These are phyloP conservation scores for Prionace glauca DNA, from an alignment of 2,797 vertebrate species.

Conservation along the genomic window DNA sequence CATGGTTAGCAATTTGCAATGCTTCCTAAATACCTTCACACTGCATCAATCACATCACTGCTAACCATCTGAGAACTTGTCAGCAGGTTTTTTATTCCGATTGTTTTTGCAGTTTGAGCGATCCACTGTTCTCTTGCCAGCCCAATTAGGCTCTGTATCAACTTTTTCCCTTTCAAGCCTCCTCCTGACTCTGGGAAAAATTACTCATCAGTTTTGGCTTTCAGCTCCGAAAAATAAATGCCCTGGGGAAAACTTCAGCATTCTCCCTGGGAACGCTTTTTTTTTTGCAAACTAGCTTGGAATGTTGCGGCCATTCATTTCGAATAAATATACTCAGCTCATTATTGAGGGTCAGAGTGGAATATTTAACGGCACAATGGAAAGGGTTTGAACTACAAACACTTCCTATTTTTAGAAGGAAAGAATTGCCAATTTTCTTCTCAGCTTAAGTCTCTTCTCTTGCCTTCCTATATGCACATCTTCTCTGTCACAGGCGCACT, in stretches of 20 bases:
- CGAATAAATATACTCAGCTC: conserved; percentile 3
- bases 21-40: not conserved
- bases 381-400: not conserved
- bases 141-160: conserved; percentile 27
- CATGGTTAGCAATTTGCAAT: conserved; percentile 1
- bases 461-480: not conserved
- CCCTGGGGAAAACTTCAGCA: not conserved
- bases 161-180: conserved; percentile 13
- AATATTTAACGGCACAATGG: not conserved
- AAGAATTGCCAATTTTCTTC: not conserved
- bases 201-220: conserved; percentile 35
- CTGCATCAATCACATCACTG: not conserved
- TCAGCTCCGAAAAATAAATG: conserved; percentile 7
- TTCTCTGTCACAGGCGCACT: not conserved
- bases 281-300: not conserved
- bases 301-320: not conserved
- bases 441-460: too few species aligned
- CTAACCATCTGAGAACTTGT: not conserved
- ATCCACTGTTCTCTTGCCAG: conserved; percentile 28
- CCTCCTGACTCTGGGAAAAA: conserved; percentile 33
- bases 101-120: conserved; percentile 1
- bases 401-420: not conserved
- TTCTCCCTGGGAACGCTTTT: not conserved
- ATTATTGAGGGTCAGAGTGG: not conserved
- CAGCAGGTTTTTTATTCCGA: not conserved